Base-by-base conservation (phyloP, 92 coral and sea anemone genomes). In the Pocillopora meandrina region DNA sequence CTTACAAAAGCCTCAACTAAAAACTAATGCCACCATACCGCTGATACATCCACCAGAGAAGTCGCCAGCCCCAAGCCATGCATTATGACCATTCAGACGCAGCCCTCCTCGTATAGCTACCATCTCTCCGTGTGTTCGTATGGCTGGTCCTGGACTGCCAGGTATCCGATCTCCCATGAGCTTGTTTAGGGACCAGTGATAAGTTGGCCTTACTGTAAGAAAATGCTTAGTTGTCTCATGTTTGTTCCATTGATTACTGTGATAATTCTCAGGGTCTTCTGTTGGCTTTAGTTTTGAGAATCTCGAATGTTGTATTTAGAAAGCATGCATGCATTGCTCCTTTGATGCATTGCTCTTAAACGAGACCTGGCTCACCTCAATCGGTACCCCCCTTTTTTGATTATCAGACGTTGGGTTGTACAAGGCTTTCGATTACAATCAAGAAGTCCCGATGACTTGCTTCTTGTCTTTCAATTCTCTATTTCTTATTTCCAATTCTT, bases 31-130 rank as follows among this genome's bases (percentile, higher is more conserved):
- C 5, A 73, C 2, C 96, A 60, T 77, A 96, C 98, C 98, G 76
- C 98, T 96, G 12, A 96, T 87, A 83, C 98, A 96, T 78, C 98
- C 98, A 36, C 98, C 96, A 33, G 98, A 95, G 80, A 91, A 96
- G 70, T 95, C 98, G 26, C 98, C 98, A 75, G 93, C 98, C 62
- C 93, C 98, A 72, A 96, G 86, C 94, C 90, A 96, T 17, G 98
- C 89, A 75, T 95, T 94, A 75, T 91, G 84, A 12, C 98, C 98
- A 76, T 96, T 92, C 79, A 96, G 93, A n/a, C 91, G 88, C 55
- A 95, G 80, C 18, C 98, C 97, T 4, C 95, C 98, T 42, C 92
- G 90, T n/a, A 93, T 93, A 69, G 86, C 90, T n/a, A 80, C 84
- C 31, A 95, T 83, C 35, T 91, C 90, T 14, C 98, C 98, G 59